phyloP scores from a whole-genome alignment of 2,797 vertebrate species.

The Xiphophorus birchmanni region DNA sequence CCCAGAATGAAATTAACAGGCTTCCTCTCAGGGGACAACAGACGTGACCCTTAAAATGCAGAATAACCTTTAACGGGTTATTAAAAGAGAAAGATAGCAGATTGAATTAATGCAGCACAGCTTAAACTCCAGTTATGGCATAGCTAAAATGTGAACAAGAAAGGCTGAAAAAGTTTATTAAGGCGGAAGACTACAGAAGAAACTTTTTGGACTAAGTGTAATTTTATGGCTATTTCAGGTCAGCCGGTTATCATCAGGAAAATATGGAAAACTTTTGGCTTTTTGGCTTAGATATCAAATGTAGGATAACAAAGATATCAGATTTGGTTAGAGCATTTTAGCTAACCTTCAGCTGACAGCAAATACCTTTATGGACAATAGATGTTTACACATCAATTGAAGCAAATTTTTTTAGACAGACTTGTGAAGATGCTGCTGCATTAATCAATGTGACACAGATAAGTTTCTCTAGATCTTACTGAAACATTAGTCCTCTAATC shows the following conservation, averaged over 20 bases:
- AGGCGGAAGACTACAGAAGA: conserved; percentile 32
- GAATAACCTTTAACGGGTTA: conserved; percentile 72
- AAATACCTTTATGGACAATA: neutral
- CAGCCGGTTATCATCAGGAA: neutral
- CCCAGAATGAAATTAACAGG: conserved; percentile 69
- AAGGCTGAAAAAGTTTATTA: conserved; percentile 51
- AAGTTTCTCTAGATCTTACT: too few relatives aligned
- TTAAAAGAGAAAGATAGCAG: conserved; percentile 70
- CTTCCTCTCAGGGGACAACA: conserved; percentile 56
- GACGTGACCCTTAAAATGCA: conserved; percentile 64
- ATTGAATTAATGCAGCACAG: conserved; percentile 64
- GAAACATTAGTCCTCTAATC: too few relatives aligned
- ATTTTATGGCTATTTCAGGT: neutral
- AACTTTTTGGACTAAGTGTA: conserved; percentile 33
- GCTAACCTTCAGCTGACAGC: neutral
- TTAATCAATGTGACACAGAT: too few relatives aligned
- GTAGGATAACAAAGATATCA: neutral
- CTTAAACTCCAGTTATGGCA: conserved; percentile 45
- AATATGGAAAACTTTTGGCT: too few relatives aligned
- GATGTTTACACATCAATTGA: neutral
- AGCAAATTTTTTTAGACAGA: too few relatives aligned
- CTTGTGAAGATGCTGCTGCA: too few relatives aligned
- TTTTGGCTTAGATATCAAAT: neutral
- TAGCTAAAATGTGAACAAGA: conserved; percentile 37
- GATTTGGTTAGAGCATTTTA: neutral